A percentile compares a stretch with the other conserved stretches of the same genome.
Conservation (phyloP, 2,888 invertebrate species). For the Pycnomerus fuliginosus region DNA sequence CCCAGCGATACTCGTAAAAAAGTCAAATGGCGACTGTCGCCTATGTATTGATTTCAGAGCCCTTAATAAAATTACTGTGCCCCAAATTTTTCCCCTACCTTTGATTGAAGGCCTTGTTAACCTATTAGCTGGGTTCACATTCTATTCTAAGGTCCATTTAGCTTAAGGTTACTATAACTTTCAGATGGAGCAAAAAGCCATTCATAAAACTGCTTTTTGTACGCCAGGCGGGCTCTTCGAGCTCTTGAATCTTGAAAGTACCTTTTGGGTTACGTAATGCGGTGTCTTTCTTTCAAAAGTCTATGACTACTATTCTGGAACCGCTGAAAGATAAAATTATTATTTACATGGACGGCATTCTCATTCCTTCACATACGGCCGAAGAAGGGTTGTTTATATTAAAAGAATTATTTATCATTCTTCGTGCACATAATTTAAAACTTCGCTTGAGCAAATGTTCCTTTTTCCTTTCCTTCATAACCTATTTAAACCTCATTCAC, state of each 20-base stretch:
- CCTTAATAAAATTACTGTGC: constrained; percentile 18
- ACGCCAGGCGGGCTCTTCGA: background rate
- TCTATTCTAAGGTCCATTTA: constrained; percentile 29
- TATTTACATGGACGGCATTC: no score
- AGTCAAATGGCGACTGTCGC: background rate
- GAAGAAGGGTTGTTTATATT: constrained; percentile 7
- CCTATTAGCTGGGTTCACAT: constrained; percentile 13
- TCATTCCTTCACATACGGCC: no score
- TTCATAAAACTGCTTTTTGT: constrained; percentile 35
- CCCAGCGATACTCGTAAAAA: no score
- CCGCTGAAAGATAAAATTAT: constrained; percentile 4
- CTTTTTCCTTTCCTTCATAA: no score
- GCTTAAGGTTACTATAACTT: constrained; percentile 36
- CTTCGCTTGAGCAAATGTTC: no score
- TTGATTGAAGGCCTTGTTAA: constrained; percentile 23
- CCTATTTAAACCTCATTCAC: no score
- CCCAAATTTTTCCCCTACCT: constrained; percentile 16
- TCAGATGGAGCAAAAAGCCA: constrained; percentile 28
- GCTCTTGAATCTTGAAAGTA: background rate
- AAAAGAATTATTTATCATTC: no score
- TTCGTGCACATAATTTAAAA: no score
- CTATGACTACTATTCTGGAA: constrained; percentile 12
- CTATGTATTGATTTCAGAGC: constrained; percentile 19
- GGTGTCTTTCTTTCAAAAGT: no score
- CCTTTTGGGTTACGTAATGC: no score